Conservation (phyloP, 2,888 invertebrate genomes). For the Saturnia pavonia region DNA sequence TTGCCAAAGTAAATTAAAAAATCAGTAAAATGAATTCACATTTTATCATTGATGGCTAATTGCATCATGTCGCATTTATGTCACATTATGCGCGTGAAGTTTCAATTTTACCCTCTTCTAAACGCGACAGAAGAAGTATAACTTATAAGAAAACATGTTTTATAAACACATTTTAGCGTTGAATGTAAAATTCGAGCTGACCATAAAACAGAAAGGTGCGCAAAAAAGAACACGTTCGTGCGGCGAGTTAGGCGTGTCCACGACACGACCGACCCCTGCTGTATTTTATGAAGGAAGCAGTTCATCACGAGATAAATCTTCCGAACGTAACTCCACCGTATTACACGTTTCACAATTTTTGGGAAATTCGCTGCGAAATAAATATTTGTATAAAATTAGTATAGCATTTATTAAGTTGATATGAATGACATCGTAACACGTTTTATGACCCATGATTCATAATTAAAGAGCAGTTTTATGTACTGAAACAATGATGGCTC, state of each 20-base stretch:
- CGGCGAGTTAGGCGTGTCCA: conserved; percentile 1
- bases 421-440: too few relatives aligned
- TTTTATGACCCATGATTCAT: too few relatives aligned
- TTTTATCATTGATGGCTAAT: too few relatives aligned
- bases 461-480: too few relatives aligned
- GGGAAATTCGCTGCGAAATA: conserved; percentile 19
- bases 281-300: conserved; percentile 72
- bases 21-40: too few relatives aligned
- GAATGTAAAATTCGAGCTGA: not conserved
- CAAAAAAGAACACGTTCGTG: not conserved
- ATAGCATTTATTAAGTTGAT: too few relatives aligned
- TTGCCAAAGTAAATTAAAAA: too few relatives aligned
- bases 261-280: conserved; percentile 26
- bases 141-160: not conserved
- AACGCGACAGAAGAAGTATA: too few relatives aligned
- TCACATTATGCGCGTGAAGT: too few relatives aligned
- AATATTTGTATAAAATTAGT: not conserved
- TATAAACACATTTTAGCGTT: not conserved
- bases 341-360: conserved; percentile 34
- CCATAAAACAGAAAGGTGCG: not conserved
- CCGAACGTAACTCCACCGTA: conserved; percentile 43
- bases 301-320: conserved; percentile 71
- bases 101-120: too few relatives aligned
- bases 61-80: too few relatives aligned
- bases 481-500: too few relatives aligned